Evolutionary conservation across 2,888 invertebrate species (phyloP), one percentile per base, ranked within the genome.

Genomic region (Exocentrus adspersus): DNA sequence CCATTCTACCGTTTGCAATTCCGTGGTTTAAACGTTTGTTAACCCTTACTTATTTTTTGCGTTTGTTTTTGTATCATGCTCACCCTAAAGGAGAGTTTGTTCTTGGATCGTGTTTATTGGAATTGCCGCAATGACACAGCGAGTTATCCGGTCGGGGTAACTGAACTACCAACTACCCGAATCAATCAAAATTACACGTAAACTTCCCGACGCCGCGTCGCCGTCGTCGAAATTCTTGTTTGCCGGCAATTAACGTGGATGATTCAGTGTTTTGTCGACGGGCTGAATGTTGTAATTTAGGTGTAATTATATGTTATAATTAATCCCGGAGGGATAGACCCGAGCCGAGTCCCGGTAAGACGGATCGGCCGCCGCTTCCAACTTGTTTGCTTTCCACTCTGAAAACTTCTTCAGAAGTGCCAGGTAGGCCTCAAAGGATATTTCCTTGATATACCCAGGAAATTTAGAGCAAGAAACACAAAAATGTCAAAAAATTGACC

Each of bases 261-360:
- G 24, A 43, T 43, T 43, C 53, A 54, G 12, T 51, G 60, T 60
- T 52, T 52, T 52, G 60, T 52, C 24, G 60, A 30, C 24, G 60
- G 41, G 41, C 30, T 17, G 43, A 60, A 51, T 32, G 19, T 30
- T 16, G 60, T 45, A 52, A 52, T 60, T 60, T 41, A 28, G 21
- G 24, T 32, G 60, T 52, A 60, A 60, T 60, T 60, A 60, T 45
- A 51, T 32, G 21, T 43, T 52, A 43, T 60, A 52, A 52, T 60
- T 51, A 43, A 60, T 19, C 59, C 42, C 51, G 10, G 48, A 21
- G 14, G 48, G 51, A 7, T 24, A 24, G 24, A 24, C 24, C 32
- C 52, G 43, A n/a, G 50, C 43, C 42, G 19, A 48, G 16, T 50
- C 20, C 10, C 41, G 46, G 21, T 41, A 43, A 54, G 54, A 54